Conservation (phyloP, 2,888 invertebrate genomes). For the Nebria salina region DNA sequence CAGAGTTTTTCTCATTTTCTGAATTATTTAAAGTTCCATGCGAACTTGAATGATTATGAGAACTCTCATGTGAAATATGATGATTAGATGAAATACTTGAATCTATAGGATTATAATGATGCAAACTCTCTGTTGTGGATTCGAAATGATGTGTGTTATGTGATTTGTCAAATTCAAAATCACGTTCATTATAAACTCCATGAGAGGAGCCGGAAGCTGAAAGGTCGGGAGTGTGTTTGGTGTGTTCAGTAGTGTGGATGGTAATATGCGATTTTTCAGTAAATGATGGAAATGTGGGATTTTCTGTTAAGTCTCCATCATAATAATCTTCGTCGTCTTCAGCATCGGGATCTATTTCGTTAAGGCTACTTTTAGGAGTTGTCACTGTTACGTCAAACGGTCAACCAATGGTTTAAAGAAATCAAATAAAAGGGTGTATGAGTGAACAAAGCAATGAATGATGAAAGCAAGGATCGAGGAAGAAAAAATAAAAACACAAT, state of each 20-base stretch:
- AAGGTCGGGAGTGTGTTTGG: constrained; percentile 23
- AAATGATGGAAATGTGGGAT: constrained; percentile 27
- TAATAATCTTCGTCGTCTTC: constrained; percentile 43
- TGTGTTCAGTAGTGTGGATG: constrained; percentile 23
- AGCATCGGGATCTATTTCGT: constrained; percentile 40
- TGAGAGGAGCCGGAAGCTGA: constrained; percentile 20
- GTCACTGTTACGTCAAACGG: constrained; percentile 10
- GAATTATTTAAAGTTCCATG: background rate
- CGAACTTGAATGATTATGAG: background rate
- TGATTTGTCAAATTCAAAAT: background rate
- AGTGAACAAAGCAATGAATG: background rate
- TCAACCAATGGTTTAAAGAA: background rate
- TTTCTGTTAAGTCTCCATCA: constrained; percentile 40
- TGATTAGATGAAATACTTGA: background rate
- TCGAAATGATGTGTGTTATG: background rate
- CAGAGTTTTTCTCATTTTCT: background rate
- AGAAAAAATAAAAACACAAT: constrained; percentile 23
- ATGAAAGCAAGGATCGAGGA: constrained; percentile 6
- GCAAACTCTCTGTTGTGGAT: background rate
- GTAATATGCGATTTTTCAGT: constrained; percentile 15
- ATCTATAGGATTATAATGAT: constrained; percentile 14
- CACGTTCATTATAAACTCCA: background rate
- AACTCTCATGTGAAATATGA: background rate
- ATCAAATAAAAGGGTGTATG: background rate
- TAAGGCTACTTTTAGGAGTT: constrained; percentile 28